Base-by-base conservation (phyloP, 2,888 invertebrate genomes). In the Brachyopa scutellaris region DNA sequence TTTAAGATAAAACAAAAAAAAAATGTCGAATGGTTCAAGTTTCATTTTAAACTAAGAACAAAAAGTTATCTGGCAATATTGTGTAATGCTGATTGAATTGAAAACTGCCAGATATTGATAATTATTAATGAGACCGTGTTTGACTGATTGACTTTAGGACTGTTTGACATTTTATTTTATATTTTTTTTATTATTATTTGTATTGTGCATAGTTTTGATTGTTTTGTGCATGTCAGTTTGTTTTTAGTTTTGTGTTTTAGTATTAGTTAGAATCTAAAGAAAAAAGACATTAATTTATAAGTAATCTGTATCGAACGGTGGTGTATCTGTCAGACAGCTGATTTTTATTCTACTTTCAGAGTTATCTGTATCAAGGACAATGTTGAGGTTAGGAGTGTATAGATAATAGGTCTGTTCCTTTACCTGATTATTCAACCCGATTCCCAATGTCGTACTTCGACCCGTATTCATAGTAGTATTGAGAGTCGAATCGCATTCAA, bases 1-100 rank as follows among this genome's bases (percentile, higher is more conserved):
- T 73, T 73, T 51, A 70, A 61, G 61, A 51, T 69, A 21, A 59
- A 69, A 33, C 40, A 13, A 9, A 26, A 40, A 45, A 7, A 13
- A 61, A 61, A 61, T 72, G 51, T 36, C 51, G 36, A 62, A 15
- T 31, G 9, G 33, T 45, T 45, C 8, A 17, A 26, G 23, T 13
- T 38, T n/a, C 40, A 8, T 49, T 38, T 19, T 5, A 17, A n/a
- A 38, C 2, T 17, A 2, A 26, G 8, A 21, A 5, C n/a, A 45
- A 23, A 21, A 23, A 21, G 1, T 11, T 2, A 11, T 9, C 45
- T 45, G 45, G 45, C 45, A 45, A 6, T 11, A 2, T 21, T 23
- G 11, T 45, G 4, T 42, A 4, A 15, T n/a, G n/a, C n/a, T 42
- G 9, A 9, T 6, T 19, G n/a, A 1, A n/a, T n/a, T 3, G 1